Evolutionary conservation across 2,888 invertebrate genomes (phyloP), one percentile per base, ranked within the genome.

Genomic region (Prosopocoilus inquinatus): DNA sequence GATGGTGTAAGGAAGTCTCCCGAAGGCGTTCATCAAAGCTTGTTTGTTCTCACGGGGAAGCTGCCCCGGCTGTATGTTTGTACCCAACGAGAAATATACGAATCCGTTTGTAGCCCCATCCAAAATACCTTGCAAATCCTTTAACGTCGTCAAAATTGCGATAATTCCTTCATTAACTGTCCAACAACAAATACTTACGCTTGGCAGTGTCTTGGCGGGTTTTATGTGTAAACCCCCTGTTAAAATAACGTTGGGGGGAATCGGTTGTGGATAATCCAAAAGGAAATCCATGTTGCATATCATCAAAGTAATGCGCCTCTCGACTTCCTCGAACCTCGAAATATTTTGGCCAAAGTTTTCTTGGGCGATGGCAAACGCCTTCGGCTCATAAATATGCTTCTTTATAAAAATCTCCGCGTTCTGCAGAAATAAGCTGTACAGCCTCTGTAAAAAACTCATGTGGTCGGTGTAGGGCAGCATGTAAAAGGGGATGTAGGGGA

Each of bases 171-270:
- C 20, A 5, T 28, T 28, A 28, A 28, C n/a, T n/a, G n/a, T n/a
- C n/a, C 4, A 28, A 28, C 4, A 28, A 28, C 1, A 28, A 28
- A 28, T 43, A 59, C 63, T 56, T 63, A 72, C 72, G 50, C 67
- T 53, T 28, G 74, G 70, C 55, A 75, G 53, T 12, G 47, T 13
- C 59, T 68, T 64, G 0, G 64, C 47, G 43, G 64, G 55, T 55
- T 64, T 61, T 2, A 69, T 65, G 49, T 77, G 76, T 12, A 75
- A 53, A 15, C 75, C 75, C 15, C 73, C 75, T 15, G 75, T 70
- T 16, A 73, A 68, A 35, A 75, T 73, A 44, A 75, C 69, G 59
- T 75, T 74, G 4, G 75, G 74, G 5, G 73, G 62, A n/a, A 73
- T 50, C 0, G 70, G 62, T 59, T 68, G 67, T 1, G 73, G 66